Conservation (phyloP, 2,113 vertebrate genomes). For the Nycticorax nycticorax region DNA sequence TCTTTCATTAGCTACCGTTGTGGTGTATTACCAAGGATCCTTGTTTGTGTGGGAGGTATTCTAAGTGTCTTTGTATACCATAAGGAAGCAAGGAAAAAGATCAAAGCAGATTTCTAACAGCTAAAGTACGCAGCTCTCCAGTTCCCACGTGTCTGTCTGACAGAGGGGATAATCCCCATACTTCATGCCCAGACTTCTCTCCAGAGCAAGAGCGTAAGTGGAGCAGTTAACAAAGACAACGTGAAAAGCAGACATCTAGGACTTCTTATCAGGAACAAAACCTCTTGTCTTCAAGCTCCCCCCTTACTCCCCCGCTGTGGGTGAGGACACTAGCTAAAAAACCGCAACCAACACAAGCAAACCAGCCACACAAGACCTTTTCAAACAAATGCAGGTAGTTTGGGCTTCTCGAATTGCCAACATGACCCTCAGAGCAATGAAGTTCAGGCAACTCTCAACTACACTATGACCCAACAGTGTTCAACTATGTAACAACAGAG, state of each 20-base stretch:
- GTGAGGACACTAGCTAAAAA: not conserved
- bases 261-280: accelerated
- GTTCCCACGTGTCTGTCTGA: not conserved
- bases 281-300: not conserved
- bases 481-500: accelerated
- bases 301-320: accelerated
- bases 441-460: not conserved
- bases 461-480: not conserved
- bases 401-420: not conserved
- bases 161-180: not conserved
- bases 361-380: not conserved
- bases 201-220: not conserved
- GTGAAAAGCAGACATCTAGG: not conserved
- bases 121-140: not conserved
- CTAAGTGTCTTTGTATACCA: not conserved
- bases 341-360: not conserved
- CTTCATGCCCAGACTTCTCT: not conserved
- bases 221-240: not conserved
- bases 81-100: not conserved
- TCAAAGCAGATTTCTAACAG: not conserved
- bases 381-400: not conserved
- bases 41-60: not conserved
- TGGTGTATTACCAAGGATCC: not conserved
- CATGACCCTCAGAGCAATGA: not conserved
- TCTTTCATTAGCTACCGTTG: not conserved